Evolutionary conservation across 2,113 vertebrate species (phyloP), one percentile per base, ranked within the genome.

Genomic region (Camarhynchus parvulus): DNA sequence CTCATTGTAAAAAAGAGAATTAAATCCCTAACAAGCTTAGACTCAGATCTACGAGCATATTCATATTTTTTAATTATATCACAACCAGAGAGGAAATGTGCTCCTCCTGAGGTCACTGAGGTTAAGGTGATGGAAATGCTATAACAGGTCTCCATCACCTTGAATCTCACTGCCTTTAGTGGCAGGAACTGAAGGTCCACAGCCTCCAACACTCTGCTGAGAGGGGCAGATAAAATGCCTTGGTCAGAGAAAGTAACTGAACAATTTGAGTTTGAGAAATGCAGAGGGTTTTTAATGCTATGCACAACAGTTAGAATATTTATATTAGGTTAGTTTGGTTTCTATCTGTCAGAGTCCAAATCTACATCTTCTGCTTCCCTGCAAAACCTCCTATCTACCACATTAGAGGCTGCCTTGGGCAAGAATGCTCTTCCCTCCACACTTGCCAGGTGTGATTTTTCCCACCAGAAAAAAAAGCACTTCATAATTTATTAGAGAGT

Each of bases 1-100:
- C 72, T 83, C 27, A 46, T 10, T 49, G 22, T 58, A 74, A 49
- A 39, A 81, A 28, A 46, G 24, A 77, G 5, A 47, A 69, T 46
- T 28, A 79, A 53, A 78, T 33, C 4, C n/a, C 41, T 52, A 75
- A 37, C 42, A 4, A 68, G 35, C n/a, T 37, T 44, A 46, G 9
- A 25, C 39, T 83, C 50, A 72, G 9, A 58, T 49, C 28, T 70
- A 31, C 24, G 15, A n/a, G 10, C 7, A 63, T 42, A 73, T 66
- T 61, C 15, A 55, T 37, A 18, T 42, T 56, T 46, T 77, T 37
- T 15, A 90, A 61, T 63, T 10, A 1, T 46, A 55, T n/a, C 3
- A 13, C 52, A 91, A 73, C 47, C 23, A 16, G 52, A 80, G 20
- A 68, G 49, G 14, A 4, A 79, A 46, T 0, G 0, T 55, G 11